Evolutionary conservation across 2,113 vertebrate species (phyloP).

Genomic region (Casuarius casuarius): DNA sequence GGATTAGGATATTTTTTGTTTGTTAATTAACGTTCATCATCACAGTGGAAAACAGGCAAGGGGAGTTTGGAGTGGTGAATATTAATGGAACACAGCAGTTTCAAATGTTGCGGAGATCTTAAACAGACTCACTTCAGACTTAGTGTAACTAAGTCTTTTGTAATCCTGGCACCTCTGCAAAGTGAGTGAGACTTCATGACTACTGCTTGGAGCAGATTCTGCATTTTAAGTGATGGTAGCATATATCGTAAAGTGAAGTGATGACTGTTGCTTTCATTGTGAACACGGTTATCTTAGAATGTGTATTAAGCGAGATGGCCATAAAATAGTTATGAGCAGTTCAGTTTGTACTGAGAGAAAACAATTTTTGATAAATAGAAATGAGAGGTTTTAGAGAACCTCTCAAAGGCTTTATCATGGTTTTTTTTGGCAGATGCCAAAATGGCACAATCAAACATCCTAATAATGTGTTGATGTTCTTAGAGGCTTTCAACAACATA

Average conservation of each 20-base stretch:
- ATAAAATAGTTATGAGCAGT: background rate
- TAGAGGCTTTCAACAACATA: background rate
- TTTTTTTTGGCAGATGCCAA: background rate
- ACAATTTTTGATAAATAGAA: background rate
- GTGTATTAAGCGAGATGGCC: background rate
- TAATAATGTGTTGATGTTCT: background rate
- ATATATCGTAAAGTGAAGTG: background rate
- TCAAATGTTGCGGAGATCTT: background rate
- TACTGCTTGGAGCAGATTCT: background rate
- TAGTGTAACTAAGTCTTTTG: background rate
- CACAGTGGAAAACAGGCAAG: background rate
- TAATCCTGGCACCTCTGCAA: background rate
- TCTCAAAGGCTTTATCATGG: background rate
- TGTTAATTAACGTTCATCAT: background rate
- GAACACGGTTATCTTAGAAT: background rate
- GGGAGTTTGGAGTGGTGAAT: background rate
- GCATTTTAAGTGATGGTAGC: background rate
- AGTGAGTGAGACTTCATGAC: background rate
- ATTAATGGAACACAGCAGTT: background rate
- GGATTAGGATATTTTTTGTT: background rate
- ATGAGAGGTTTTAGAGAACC: background rate
- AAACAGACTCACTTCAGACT: background rate
- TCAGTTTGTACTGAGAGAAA: background rate
- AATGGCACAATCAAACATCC: background rate
- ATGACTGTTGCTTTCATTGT: background rate